Conservation (phyloP, 2,888 invertebrate species). For the Gastrophysa polygoni region DNA sequence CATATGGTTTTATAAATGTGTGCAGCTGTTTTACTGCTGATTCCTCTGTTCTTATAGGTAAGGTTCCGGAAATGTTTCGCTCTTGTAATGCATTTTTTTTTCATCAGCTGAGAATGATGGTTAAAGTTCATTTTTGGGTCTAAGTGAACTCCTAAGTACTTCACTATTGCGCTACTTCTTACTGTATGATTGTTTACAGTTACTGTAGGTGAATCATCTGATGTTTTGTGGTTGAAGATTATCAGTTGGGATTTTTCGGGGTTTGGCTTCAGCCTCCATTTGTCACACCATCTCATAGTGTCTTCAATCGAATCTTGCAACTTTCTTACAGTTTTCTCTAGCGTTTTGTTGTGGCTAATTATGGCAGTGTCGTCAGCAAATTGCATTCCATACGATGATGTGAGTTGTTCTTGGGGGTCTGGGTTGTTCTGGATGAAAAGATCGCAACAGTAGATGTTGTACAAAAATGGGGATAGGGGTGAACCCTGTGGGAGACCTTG, state of each 20-base stretch:
- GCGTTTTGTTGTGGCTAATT: conserved; percentile 9
- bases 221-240: too few species aligned
- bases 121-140: background rate
- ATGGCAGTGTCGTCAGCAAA: conserved; percentile 5
- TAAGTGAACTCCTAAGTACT: background rate
- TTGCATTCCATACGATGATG: background rate
- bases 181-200: background rate
- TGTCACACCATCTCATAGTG: too few species aligned
- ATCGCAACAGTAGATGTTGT: too few species aligned
- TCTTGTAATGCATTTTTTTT: too few species aligned
- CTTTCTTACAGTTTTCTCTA: background rate
- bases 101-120: background rate
- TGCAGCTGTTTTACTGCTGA: background rate
- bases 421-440: too few species aligned
- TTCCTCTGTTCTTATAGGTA: too few species aligned
- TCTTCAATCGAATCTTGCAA: background rate
- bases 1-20: too few species aligned
- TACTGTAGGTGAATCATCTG: background rate
- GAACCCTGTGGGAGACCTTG: conserved; percentile 3
- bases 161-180: background rate
- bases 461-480: too few species aligned
- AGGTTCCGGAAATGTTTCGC: too few species aligned
- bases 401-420: too few species aligned
- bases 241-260: too few species aligned
- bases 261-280: too few species aligned